These are phyloP conservation scores for Hyphantria cunea DNA, from an alignment of 1,140 invertebrate genomes.

Conservation along the genomic window DNA sequence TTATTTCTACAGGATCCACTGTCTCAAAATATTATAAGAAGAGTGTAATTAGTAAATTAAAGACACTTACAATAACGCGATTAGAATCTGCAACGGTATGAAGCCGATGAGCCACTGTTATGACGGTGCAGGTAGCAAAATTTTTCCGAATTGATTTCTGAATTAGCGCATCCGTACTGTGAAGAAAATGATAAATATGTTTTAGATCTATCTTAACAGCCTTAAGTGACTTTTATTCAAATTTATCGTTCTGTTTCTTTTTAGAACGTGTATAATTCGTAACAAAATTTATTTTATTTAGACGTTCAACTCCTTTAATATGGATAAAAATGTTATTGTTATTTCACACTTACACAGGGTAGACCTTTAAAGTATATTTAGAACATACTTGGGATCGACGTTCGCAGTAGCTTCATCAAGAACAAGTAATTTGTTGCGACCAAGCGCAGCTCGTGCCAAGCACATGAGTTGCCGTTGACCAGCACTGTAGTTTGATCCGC, in stretches of 20 bases:
- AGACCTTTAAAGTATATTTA: background rate
- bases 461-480: constrained; percentile 28
- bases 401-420: constrained; percentile 33
- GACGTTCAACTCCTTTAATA: no score
- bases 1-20: no score
- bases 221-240: no score
- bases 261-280: no score
- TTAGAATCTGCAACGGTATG: constrained; percentile 96
- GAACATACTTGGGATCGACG: constrained; percentile 27
- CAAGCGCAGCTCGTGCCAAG: constrained; percentile 25
- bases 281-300: no score
- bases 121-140: constrained; percentile 92
- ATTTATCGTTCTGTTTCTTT: no score
- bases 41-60: no score
- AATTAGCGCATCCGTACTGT: constrained; percentile 59
- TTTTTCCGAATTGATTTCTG: constrained; percentile 91
- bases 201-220: background rate
- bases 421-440: constrained; percentile 15
- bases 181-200: background rate
- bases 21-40: no score
- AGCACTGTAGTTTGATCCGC: constrained; percentile 20
- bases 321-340: no score
- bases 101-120: constrained; percentile 95
- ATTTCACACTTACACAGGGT: no score
- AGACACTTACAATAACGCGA: constrained; percentile 22